These are phyloP conservation scores for Casuarius casuarius DNA, from an alignment of 2,113 vertebrate genomes.

Conservation along the genomic window DNA sequence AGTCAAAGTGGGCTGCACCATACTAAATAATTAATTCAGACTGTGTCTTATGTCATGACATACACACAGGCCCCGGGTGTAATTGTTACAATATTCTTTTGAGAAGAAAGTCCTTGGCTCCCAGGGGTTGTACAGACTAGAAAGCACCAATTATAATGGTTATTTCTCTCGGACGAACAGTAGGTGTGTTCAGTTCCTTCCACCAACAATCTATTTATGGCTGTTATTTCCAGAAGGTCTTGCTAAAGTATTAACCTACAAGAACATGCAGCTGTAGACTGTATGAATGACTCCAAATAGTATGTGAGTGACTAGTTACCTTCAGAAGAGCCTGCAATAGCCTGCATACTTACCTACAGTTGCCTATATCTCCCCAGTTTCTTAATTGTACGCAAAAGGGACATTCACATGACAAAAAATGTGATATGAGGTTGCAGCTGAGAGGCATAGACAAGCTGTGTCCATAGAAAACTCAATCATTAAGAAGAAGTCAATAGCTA, in stretches of 20 bases:
- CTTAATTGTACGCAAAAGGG: background rate
- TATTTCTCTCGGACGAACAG: conserved; percentile 17
- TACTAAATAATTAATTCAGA: conserved; percentile 76
- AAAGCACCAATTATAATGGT: conserved; percentile 29
- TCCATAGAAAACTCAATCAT: background rate
- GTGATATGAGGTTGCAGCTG: background rate
- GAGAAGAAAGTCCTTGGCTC: conserved; percentile 55
- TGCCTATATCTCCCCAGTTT: background rate
- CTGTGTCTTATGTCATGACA: conserved; percentile 72
- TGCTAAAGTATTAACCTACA: background rate
- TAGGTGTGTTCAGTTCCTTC: conserved; percentile 1
- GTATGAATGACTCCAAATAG: background rate
- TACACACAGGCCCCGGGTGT: conserved; percentile 28
- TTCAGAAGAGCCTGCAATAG: background rate
- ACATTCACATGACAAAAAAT: background rate
- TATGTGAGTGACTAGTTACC: background rate
- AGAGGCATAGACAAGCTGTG: background rate
- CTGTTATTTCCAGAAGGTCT: conserved; percentile 29
- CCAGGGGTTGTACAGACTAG: conserved; percentile 33
- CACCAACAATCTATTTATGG: background rate
- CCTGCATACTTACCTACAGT: background rate
- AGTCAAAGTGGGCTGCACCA: conserved; percentile 74
- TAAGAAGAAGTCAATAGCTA: background rate
- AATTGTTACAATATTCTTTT: conserved; percentile 55
- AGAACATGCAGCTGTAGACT: background rate